Evolutionary conservation across 2,797 vertebrate genomes (phyloP), one percentile per base, ranked within the genome.

Genomic region (Fistularia tabacaria): DNA sequence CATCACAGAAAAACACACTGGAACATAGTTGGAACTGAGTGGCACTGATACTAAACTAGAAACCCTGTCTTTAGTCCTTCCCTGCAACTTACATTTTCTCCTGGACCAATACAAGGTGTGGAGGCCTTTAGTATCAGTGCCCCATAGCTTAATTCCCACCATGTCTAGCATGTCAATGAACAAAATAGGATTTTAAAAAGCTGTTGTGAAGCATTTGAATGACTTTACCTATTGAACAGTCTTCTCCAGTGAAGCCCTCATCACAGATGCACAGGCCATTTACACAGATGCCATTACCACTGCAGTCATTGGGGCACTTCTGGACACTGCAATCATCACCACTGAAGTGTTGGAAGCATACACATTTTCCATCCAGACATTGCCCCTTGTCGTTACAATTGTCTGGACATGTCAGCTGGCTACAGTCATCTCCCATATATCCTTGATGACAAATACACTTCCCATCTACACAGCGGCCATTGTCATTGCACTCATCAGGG

Each of bases 201-300:
- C 25, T 25, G 25, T 25, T 25, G 25, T 25, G 2, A 25, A 25
- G 25, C 25, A 25, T 25, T 25, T 25, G 25, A 25, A 25, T 25
- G 25, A 25, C 25, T 25, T 88, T 74, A 92, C 91, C 90, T 67
- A 72, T 77, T 56, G 82, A 89, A 58, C 96, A 98, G 79, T 92
- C 88, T 0, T 86, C 85, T 8, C 92, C 93, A 0, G 81, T 80
- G 79, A 95, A 94, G 61, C 92, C 92, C 47, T 91, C 73, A 0
- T 90, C 83, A 15, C 94, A 97, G 80, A 91, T 63, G 39, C 96
- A 96, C 53, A 83, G 86, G 7, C 93, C 93, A 0, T 93, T 80
- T 46, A 93, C 88, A 43, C 95, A 96, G 73, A 74, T 91, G 12
- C 94, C 92, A 0, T 91, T 92, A 10, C 87, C 89, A 0, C 76